These are phyloP conservation scores for Melanitta fusca DNA, from an alignment of 2,797 vertebrate species.

Conservation along the genomic window DNA sequence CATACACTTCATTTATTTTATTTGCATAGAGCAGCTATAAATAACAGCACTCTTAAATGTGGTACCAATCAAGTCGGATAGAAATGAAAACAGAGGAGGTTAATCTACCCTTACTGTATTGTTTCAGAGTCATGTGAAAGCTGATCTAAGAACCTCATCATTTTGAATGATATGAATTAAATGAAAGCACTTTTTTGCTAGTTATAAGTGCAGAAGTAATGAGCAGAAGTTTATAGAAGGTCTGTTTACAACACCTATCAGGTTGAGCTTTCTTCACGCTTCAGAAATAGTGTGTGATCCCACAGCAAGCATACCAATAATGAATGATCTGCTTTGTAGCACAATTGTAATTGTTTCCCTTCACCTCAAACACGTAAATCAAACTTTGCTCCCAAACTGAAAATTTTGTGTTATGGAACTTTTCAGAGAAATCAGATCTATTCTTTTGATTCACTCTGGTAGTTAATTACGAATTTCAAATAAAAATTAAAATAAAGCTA, in stretches of 20 bases:
- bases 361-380: not conserved
- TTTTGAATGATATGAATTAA: not conserved
- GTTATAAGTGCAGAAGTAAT: accelerated
- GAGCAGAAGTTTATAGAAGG: not conserved
- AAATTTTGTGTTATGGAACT: not conserved
- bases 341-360: not conserved
- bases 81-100: not conserved
- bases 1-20: not conserved
- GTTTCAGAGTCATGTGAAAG: not conserved
- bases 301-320: not conserved
- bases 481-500: not conserved
- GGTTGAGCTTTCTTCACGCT: not conserved
- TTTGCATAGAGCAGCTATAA: not conserved
- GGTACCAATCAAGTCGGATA: not conserved
- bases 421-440: not conserved
- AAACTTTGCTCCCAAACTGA: not conserved
- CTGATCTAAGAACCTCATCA: not conserved
- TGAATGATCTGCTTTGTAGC: not conserved
- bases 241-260: not conserved
- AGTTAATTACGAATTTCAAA: not conserved
- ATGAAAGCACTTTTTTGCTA: not conserved
- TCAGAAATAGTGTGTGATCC: not conserved
- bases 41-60: not conserved
- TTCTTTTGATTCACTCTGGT: not conserved
- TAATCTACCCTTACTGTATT: not conserved